Conservation (phyloP, 2,113 vertebrate species). For the Campylorhamphus procurvoides region DNA sequence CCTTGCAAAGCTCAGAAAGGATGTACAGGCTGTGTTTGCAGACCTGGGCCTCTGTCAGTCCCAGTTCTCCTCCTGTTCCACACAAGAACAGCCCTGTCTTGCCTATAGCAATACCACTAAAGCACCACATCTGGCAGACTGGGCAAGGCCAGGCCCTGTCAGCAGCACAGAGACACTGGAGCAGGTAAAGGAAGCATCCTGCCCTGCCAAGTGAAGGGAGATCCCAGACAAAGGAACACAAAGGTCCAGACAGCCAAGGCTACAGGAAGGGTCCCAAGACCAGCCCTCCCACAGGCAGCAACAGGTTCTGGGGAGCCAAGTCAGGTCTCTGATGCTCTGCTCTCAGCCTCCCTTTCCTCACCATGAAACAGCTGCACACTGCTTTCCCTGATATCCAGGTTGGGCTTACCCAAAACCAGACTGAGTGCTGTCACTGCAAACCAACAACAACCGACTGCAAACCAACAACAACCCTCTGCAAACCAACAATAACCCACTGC, state of each 20-base stretch:
- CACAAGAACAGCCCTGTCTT: not conserved
- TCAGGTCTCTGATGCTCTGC: not conserved
- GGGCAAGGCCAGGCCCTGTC: not conserved
- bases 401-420: not conserved
- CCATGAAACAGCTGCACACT: accelerated
- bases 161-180: not conserved
- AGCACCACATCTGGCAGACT: not conserved
- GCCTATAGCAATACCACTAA: not conserved
- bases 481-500: not conserved
- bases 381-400: accelerated
- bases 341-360: not conserved
- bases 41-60: not conserved
- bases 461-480: not conserved
- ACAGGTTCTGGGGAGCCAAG: not conserved
- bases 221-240: not conserved
- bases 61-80: not conserved
- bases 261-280: not conserved
- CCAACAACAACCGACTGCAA: not conserved
- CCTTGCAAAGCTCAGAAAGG: not conserved
- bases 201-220: not conserved
- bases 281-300: not conserved
- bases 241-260: not conserved
- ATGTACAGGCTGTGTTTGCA: not conserved
- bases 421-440: not conserved
- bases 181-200: not conserved